Base-by-base conservation (phyloP, 2,888 invertebrate species). In the Ctena decussata region DNA sequence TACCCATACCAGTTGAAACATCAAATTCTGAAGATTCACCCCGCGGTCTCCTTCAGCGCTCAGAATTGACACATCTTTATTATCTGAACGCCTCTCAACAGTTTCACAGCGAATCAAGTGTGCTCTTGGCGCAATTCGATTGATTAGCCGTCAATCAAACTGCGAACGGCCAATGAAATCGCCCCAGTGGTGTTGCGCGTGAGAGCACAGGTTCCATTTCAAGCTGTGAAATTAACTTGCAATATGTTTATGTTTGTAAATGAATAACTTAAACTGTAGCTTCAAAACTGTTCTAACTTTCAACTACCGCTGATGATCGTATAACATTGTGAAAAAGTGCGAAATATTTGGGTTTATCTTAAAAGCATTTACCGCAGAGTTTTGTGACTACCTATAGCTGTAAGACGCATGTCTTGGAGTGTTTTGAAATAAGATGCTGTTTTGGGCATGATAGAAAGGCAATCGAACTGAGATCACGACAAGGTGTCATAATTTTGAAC, bases 161-260 rank as follows among this genome's bases (percentile, higher is more conserved):
- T 57, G 70, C 84, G 77, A 76, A 74, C 77, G 81, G 77, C 91
- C 91, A 91, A 91, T 91, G 82, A 77, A 76, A 84, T 81, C 77
- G 82, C 72, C 80, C 80, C 82, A 76, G 83, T 82, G 80, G 81
- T 82, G 77, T 80, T 60, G 49, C 70, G 81, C 81, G 77, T 78
- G 84, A 79, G 86, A 80, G 78, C 84, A 78, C 85, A 86, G 83
- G 89, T 84, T 78, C 85, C 82, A 82, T 53, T 77, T 74, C 90
- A 82, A 60, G 89, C 89, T 85, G 90, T 30, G 90, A 82, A 85
- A 85, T 86, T 86, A 90, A 89, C 87, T 86, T 81, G 78, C 87
- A 76, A 72, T 75, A 84, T 86, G 89, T 87, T 90, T 89, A 87
- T 84, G 87, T 85, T 90, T 85, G 85, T 84, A 87, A 84, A 86